Evolutionary conservation across 2,888 invertebrate genomes (phyloP).

Genomic region (Vandiemenella viatica): DNA sequence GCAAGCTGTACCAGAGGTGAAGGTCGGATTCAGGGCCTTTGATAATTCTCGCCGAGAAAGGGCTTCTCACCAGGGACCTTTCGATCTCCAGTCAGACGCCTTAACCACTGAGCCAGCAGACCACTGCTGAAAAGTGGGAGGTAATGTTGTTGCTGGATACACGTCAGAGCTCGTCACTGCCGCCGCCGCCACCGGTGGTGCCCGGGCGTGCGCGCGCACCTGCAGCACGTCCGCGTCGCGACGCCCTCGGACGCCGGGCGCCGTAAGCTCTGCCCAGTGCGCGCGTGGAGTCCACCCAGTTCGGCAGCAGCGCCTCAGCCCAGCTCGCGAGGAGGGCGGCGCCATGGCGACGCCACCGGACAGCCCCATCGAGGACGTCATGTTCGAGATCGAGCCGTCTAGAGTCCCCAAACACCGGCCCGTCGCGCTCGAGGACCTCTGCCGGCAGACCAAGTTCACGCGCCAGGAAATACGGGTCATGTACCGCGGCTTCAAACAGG

Average conservation of each 20-base stretch:
- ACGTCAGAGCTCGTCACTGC: too few relatives aligned
- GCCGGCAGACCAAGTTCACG: conserved; percentile 87
- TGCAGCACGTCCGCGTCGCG: conserved; percentile 2
- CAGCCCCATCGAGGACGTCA: conserved; percentile 72
- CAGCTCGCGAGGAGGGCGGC: too few relatives aligned
- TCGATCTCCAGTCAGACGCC: too few relatives aligned
- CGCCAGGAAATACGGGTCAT: conserved; percentile 90
- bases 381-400: conserved; percentile 69
- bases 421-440: conserved; percentile 77
- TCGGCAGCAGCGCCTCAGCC: neutral
- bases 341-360: conserved; percentile 73
- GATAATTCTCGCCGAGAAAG: too few relatives aligned
- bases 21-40: too few relatives aligned
- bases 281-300: conserved; percentile 1
- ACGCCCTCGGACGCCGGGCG: neutral
- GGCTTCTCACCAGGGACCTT: too few relatives aligned
- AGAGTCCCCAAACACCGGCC: conserved; percentile 68
- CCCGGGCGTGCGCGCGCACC: conserved; percentile 3
- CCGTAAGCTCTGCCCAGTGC: conserved; percentile 3
- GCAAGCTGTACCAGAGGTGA: too few relatives aligned
- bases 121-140: too few relatives aligned
- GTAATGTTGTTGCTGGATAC: too few relatives aligned
- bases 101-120: too few relatives aligned
- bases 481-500: conserved; percentile 96
- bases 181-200: too few relatives aligned